Evolutionary conservation across 2,888 invertebrate species (phyloP), one percentile per base, ranked within the genome.

Genomic region (Balanococcus diminutus): DNA sequence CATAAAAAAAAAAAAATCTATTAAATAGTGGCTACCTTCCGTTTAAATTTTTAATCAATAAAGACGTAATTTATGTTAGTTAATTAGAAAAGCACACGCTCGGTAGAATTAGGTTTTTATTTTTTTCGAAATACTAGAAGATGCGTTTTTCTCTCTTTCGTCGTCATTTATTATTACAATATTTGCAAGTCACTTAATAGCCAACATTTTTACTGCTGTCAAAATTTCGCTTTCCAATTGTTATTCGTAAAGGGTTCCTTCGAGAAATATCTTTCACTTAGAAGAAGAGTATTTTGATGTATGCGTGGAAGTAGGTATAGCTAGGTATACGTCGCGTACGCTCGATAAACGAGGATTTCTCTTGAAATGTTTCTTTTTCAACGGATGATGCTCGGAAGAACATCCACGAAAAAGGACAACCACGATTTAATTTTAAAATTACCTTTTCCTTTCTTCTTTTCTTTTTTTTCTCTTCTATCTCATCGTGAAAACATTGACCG

Each of bases 41-140:
- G 36, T 79, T 79, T 32, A 79, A 79, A 79, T 79, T 79, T 79
- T 79, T 79, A 79, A 79, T 79, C 75, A 79, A 79, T 79, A 79
- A 32, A 79, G 75, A 36, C 16, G 36, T 79, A 36, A 79, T 79
- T 79, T 36, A 79, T 32, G 75, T 79, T 36, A 36, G 32, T 36
- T 79, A 32, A 79, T 36, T 32, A 19, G 75, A 36, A 79, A 79
- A 28, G 72, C 72, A 32, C 31, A 31, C 31, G 72, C 31, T 72
- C 72, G 72, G n/a, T 16, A 0, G 72, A 79, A 79, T 36, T 32
- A 36, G 75, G 14, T 14, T 28, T 25, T 25, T 25, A 25, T 25
- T 61, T 9, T 8, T 9, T 61, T 22, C 8, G 2, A 3, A 9
- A 25, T 9, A 56, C 56, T 19, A 67, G 14, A 2, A 28, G 28